phyloP scores from a whole-genome alignment of 2,797 vertebrate genomes.

The Dendrocincla tyrannina region DNA sequence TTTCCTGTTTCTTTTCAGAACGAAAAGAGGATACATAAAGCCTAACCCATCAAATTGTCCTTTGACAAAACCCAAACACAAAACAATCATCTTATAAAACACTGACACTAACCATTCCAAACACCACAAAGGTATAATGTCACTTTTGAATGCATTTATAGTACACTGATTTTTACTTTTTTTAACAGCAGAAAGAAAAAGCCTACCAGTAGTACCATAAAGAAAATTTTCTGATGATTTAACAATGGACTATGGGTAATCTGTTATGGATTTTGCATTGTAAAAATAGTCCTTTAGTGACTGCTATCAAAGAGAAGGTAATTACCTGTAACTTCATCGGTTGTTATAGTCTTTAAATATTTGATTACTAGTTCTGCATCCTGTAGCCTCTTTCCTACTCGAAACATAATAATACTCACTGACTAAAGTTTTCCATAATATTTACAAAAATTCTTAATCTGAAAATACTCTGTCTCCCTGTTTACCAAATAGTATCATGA shows the following conservation, averaged over 20 bases:
- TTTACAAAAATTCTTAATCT: not conserved
- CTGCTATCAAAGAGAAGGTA: not conserved
- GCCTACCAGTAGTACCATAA: not conserved
- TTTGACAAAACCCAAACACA: not conserved
- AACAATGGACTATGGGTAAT: not conserved
- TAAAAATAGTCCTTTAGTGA: not conserved
- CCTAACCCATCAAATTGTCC: constrained; percentile 38
- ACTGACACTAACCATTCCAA: not conserved
- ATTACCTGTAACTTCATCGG: not conserved
- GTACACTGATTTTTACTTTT: not conserved
- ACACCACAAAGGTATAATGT: not conserved
- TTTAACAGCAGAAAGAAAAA: not conserved
- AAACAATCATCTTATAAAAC: constrained; percentile 32
- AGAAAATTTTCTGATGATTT: not conserved
- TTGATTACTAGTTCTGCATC: not conserved
- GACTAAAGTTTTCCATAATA: not conserved
- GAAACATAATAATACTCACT: not conserved
- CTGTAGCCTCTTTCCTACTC: not conserved
- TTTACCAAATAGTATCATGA: not conserved
- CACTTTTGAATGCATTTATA: not conserved
- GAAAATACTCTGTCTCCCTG: not conserved
- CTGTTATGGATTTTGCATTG: not conserved
- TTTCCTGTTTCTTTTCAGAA: constrained; percentile 73
- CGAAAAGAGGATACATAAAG: constrained; percentile 62
- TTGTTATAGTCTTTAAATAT: not conserved